phyloP scores from a whole-genome alignment of 2,888 invertebrate genomes.

The Andrena haemorrhoa region DNA sequence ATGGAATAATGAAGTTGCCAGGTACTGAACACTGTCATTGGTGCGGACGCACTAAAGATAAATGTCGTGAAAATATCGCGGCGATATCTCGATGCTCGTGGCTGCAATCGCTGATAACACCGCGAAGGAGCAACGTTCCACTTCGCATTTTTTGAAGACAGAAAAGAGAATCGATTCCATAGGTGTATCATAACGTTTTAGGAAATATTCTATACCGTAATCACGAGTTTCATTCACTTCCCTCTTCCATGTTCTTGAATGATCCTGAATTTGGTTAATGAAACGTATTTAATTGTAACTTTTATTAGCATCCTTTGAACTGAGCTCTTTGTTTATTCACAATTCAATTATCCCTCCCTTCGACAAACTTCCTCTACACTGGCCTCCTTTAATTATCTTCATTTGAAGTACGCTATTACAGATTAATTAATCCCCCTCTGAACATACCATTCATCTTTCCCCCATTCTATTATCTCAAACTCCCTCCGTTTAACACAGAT shows the following conservation, averaged over 20 bases:
- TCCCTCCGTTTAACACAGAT: background rate
- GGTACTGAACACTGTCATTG: background rate
- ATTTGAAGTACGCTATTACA: background rate
- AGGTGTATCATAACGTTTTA: background rate
- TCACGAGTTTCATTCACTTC: too few relatives aligned
- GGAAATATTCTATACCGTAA: too few relatives aligned
- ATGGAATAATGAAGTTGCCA: background rate
- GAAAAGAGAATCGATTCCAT: constrained; percentile 39
- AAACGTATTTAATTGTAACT: too few relatives aligned
- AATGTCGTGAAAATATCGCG: constrained; percentile 36
- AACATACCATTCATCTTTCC: too few relatives aligned
- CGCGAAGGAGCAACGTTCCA: constrained; percentile 44
- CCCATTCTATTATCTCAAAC: background rate
- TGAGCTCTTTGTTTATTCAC: too few relatives aligned
- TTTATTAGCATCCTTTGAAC: too few relatives aligned
- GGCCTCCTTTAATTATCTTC: too few relatives aligned
- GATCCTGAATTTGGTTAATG: too few relatives aligned
- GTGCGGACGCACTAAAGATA: constrained; percentile 41
- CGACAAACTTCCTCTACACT: too few relatives aligned
- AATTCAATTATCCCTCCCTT: too few relatives aligned
- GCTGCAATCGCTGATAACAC: constrained; percentile 56
- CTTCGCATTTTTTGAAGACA: constrained; percentile 50
- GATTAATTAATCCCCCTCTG: background rate
- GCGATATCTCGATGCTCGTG: constrained; percentile 50
- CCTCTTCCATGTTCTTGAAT: too few relatives aligned